Conservation (phyloP, 2,888 invertebrate species). For the Tenthredo livida region DNA sequence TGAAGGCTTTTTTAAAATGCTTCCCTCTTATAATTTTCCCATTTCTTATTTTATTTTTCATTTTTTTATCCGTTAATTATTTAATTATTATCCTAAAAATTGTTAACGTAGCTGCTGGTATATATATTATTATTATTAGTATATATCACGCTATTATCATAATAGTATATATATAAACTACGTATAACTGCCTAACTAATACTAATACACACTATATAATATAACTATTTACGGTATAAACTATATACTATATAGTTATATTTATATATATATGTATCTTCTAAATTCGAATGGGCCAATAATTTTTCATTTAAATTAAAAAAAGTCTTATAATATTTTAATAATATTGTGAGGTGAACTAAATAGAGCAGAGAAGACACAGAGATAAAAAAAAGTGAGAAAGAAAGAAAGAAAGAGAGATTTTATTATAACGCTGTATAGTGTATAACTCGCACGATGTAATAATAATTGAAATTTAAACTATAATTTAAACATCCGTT, state of each 20-base stretch:
- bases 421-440: neutral
- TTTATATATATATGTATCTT: neutral
- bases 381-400: neutral
- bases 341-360: neutral
- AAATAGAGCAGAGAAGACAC: neutral
- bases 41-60: neutral
- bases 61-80: neutral
- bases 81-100: neutral
- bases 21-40: neutral
- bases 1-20: slow-evolving; percentile 3
- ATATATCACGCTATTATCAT: too few relatives aligned
- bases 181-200: slow-evolving; percentile 3
- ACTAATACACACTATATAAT: neutral
- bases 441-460: neutral
- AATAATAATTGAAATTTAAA: neutral
- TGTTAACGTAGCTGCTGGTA: neutral
- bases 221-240: neutral
- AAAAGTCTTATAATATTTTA: neutral
- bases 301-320: neutral
- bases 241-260: too few relatives aligned
- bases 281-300: slow-evolving; percentile 3
- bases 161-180: neutral
- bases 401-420: neutral
- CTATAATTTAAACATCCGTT: neutral
- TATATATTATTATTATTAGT: neutral